These are phyloP conservation scores for Cisticola juncidis DNA, from an alignment of 2,113 vertebrate species.

Conservation along the genomic window DNA sequence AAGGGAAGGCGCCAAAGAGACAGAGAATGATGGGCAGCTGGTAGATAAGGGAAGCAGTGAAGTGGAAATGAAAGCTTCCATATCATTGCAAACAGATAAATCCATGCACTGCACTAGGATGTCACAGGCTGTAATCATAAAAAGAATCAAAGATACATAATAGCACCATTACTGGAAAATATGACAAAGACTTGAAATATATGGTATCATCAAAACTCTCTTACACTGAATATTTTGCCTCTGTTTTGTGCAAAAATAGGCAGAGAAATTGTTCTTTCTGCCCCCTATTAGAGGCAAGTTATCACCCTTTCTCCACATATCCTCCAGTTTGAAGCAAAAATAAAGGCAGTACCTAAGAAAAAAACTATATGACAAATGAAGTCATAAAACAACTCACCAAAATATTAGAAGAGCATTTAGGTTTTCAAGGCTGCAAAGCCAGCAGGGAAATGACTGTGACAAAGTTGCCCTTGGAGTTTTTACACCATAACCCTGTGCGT, in stretches of 20 bases:
- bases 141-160: constrained; percentile 39
- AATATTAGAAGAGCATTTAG: neutral
- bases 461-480: neutral
- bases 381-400: constrained; percentile 15
- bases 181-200: constrained; percentile 45
- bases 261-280: constrained; percentile 4
- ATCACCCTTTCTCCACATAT: neutral
- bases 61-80: constrained; percentile 46
- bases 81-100: constrained; percentile 39
- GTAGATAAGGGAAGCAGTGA: constrained; percentile 34
- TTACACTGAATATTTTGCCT: constrained; percentile 24
- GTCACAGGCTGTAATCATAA: constrained; percentile 49
- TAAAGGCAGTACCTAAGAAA: constrained; percentile 21
- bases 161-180: constrained; percentile 1
- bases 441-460: neutral
- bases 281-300: neutral
- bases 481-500: neutral
- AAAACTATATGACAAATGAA: constrained; percentile 56
- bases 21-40: constrained; percentile 33
- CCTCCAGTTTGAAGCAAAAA: constrained; percentile 41
- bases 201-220: constrained; percentile 19
- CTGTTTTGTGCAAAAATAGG: neutral
- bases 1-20: neutral
- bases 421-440: neutral
- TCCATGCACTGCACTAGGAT: constrained; percentile 4